These are phyloP conservation scores for Epizoanthus ramosus DNA, from an alignment of 92 coral and sea anemone genomes.

Conservation along the genomic window DNA sequence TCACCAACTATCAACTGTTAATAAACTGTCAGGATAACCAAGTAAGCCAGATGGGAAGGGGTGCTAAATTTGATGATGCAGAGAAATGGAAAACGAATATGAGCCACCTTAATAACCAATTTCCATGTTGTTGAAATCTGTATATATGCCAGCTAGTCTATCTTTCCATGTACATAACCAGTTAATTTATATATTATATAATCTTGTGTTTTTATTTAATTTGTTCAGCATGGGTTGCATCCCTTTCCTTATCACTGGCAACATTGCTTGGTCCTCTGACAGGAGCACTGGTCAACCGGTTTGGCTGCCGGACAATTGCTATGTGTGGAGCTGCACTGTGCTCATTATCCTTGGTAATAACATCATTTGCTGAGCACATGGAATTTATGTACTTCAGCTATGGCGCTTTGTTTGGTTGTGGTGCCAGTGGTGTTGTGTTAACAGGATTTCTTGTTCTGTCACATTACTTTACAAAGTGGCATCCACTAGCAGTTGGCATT, in stretches of 20 bases:
- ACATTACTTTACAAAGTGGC: slow-evolving; percentile 61
- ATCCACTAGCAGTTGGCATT: slow-evolving; percentile 70
- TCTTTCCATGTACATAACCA: neutral
- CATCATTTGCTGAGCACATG: slow-evolving; percentile 54
- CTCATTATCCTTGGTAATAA: slow-evolving; percentile 39
- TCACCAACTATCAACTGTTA: no score
- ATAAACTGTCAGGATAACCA: no score
- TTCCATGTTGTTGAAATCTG: no score
- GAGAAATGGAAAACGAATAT: no score
- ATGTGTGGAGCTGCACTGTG: slow-evolving; percentile 51
- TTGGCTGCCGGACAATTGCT: slow-evolving; percentile 59
- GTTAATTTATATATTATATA: neutral
- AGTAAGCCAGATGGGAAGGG: no score
- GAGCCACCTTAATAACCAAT: no score
- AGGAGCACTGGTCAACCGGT: slow-evolving; percentile 42
- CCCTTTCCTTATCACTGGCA: slow-evolving; percentile 46
- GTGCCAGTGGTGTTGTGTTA: slow-evolving; percentile 51
- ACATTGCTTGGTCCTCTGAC: slow-evolving; percentile 53
- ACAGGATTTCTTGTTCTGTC: slow-evolving; percentile 51
- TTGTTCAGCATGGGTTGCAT: slow-evolving; percentile 68
- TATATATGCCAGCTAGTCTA: no score
- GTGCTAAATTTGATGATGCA: no score
- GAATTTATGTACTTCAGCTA: slow-evolving; percentile 53
- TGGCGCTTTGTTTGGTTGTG: slow-evolving; percentile 63
- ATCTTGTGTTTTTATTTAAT: neutral